phyloP scores from a whole-genome alignment of 2,888 invertebrate species.

The Ophion ventricosus region DNA sequence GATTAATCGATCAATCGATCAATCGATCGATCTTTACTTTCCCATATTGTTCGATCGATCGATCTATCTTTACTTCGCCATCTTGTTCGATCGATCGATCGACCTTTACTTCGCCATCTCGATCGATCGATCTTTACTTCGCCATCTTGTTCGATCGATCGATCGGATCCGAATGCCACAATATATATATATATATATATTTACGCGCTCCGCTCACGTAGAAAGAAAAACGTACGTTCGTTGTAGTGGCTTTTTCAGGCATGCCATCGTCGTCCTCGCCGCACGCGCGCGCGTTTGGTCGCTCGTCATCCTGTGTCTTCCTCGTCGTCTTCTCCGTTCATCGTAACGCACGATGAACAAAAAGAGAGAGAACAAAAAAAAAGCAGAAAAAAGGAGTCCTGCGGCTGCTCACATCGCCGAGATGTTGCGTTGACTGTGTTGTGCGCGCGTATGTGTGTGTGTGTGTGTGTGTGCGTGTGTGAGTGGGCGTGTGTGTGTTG shows the following conservation, averaged over 20 bases:
- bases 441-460: slow-evolving; percentile 31
- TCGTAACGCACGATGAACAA: slow-evolving; percentile 41
- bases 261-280: slow-evolving; percentile 54
- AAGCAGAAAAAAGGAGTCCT: background rate
- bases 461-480: slow-evolving; percentile 21
- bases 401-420: slow-evolving; percentile 46
- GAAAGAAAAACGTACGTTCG: slow-evolving; percentile 47
- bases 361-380: slow-evolving; percentile 2
- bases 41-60: too few species aligned
- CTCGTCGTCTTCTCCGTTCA: slow-evolving; percentile 51
- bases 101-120: too few species aligned
- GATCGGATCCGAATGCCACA: slow-evolving; percentile 42
- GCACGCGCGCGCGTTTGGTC: slow-evolving; percentile 31
- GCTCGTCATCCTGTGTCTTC: slow-evolving; percentile 33
- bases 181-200: too few species aligned
- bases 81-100: too few species aligned
- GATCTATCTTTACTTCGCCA: too few species aligned
- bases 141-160: too few species aligned
- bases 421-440: slow-evolving; percentile 47
- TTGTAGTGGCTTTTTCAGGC: slow-evolving; percentile 61
- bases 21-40: too few species aligned
- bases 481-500: slow-evolving; percentile 23
- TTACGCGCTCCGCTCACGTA: slow-evolving; percentile 51
- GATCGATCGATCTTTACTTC: too few species aligned
- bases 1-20: too few species aligned